Evolutionary conservation across 2,888 invertebrate species (phyloP).

Genomic region (Deilephila elpenor): DNA sequence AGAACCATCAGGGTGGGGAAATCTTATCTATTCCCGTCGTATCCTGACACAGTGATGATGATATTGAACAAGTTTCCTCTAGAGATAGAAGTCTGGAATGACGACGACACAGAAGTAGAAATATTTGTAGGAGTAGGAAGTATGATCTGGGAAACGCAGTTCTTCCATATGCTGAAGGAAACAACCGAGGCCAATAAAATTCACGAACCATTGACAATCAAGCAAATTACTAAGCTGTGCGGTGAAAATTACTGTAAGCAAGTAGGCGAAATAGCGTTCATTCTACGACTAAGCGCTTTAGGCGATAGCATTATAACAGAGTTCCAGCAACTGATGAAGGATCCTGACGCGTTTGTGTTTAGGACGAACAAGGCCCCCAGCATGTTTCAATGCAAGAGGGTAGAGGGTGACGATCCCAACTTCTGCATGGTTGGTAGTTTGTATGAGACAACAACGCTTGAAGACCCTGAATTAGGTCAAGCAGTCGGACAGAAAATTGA

Average conservation of each 20-base stretch:
- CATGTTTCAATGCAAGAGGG: constrained; percentile 72
- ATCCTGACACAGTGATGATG: constrained; percentile 73
- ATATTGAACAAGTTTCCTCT: constrained; percentile 78
- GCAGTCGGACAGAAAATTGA: constrained; percentile 65
- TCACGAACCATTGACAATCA: constrained; percentile 67
- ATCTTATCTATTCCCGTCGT: constrained; percentile 82
- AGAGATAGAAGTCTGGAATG: constrained; percentile 78
- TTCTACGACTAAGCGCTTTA: constrained; percentile 78
- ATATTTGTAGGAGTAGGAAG: constrained; percentile 74
- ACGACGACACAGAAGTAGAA: constrained; percentile 66
- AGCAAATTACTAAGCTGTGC: constrained; percentile 56
- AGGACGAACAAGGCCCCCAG: constrained; percentile 76
- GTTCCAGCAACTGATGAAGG: constrained; percentile 72
- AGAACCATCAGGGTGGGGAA: constrained; percentile 78
- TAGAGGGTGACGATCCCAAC: constrained; percentile 75
- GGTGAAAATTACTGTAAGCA: constrained; percentile 69
- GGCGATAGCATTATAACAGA: constrained; percentile 78
- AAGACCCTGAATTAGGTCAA: constrained; percentile 67
- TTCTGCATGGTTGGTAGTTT: constrained; percentile 75
- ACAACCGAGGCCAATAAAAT: constrained; percentile 62
- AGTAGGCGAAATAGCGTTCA: constrained; percentile 75
- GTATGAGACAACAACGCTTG: constrained; percentile 75
- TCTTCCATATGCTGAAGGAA: constrained; percentile 78
- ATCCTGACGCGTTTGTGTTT: constrained; percentile 73
- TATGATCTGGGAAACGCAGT: constrained; percentile 78